Base-by-base conservation (phyloP, 2,797 vertebrate species). In the Botia kubotai region DNA sequence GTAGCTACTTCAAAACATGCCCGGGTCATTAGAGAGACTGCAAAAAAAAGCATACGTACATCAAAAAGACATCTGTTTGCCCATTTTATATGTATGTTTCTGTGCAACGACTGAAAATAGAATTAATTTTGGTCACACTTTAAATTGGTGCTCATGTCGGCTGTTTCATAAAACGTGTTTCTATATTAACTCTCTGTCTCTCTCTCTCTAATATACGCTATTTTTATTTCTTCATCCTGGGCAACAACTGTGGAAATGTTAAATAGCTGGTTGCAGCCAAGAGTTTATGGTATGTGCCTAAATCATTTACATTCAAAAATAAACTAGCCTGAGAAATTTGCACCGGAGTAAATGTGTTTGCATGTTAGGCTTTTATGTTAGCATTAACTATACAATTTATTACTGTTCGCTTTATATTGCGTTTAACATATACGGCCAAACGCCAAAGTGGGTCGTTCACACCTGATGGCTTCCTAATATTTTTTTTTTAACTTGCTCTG, bases 381-480 rank as follows among this genome's bases (percentile, higher is more conserved):
- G 23, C 57, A 26, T 60, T 12, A 26, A 29, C 21, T 0, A 5
- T 52, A 14, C 16, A 6, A 52, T 17, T 14, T 17, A 52, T 52
- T 52, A 17, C 50, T 8, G 6, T 52, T 52, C 48, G 14, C 48
- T 50, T 50, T 50, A 13, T 14, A 50, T 60, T 19, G 4, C 17
- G 19, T 29, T 62, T 62, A 62, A 21, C 58, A 62, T 16, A 12
- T 4, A 57, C 68, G 75, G 16, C 12, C 39, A 39, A 21, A 43
- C 3, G 5, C 29, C 26, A 66, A 1, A 36, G 14, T 39, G 48
- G 3, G 1, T 12, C 14, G 10, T 8, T 23, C 29, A 46, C 48
- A 62, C 23, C 23, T n/a, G 11, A 33, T 14, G 48, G 53, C 21
- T 86, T 90, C 86, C 50, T 53, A 53, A 17, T 33, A 33, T 33